A percentile compares a stretch with the other conserved stretches of the same genome.
These are phyloP conservation scores for Mixornis gularis DNA, from an alignment of 2,113 vertebrate genomes.

Conservation along the genomic window DNA sequence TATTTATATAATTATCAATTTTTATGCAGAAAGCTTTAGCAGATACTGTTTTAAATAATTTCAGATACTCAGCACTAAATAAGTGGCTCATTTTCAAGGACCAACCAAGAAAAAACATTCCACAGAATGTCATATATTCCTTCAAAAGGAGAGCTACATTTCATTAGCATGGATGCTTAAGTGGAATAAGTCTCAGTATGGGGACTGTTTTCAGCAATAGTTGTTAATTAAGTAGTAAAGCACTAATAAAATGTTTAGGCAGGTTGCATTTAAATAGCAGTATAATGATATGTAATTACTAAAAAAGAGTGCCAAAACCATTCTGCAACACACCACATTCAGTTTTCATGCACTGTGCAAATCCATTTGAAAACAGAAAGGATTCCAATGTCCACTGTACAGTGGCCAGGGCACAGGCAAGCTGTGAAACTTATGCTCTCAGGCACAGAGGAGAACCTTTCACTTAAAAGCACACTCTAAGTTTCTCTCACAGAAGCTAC, in stretches of 20 bases:
- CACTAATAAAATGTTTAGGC: conserved; percentile 26
- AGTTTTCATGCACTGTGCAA: neutral
- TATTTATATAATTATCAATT: neutral
- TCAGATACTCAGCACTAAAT: conserved; percentile 20
- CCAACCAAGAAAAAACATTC: neutral
- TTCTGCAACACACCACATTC: neutral
- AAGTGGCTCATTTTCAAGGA: conserved; percentile 12
- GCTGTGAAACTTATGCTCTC: neutral
- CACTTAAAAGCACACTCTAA: neutral
- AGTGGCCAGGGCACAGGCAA: neutral
- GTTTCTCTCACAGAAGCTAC: neutral
- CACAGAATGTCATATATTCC: neutral
- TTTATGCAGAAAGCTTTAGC: neutral
- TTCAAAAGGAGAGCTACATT: neutral
- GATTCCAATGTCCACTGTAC: neutral
- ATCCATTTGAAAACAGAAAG: conserved; percentile 4
- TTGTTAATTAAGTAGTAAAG: conserved; percentile 30
- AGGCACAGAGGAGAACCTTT: neutral
- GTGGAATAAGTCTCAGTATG: neutral
- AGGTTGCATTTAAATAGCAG: conserved; percentile 8
- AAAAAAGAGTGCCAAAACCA: neutral
- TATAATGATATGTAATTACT: neutral
- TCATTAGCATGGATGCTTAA: neutral
- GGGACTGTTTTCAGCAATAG: neutral
- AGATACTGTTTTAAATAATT: conserved; percentile 8